Evolutionary conservation across 2,113 vertebrate genomes (phyloP).

Genomic region (Mohoua ochrocephala): DNA sequence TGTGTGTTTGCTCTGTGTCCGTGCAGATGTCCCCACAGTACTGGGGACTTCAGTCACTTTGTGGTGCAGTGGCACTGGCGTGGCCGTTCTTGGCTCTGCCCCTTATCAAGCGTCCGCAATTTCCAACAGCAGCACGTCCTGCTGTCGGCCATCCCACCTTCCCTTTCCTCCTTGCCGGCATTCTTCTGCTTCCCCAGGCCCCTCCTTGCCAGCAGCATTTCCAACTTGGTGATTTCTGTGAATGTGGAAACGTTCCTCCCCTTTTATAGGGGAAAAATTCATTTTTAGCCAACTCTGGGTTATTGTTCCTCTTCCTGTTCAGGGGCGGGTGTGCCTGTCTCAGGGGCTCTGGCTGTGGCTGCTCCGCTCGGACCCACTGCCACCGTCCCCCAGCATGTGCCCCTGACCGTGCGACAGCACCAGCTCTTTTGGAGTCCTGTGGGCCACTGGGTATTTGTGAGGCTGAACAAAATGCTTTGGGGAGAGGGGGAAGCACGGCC

Average conservation of each 20-base stretch:
- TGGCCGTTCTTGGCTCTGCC: not conserved
- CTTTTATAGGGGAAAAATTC: conserved; percentile 37
- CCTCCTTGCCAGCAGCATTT: not conserved
- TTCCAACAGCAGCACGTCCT: not conserved
- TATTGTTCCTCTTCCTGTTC: conserved; percentile 28
- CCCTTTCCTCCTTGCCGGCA: not conserved
- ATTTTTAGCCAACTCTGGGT: conserved; percentile 30
- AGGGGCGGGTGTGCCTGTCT: not conserved
- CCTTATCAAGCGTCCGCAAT: not conserved
- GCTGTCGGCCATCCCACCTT: not conserved
- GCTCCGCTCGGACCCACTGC: not conserved
- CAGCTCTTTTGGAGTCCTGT: not conserved
- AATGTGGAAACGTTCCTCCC: conserved; percentile 21
- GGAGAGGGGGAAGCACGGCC: not conserved
- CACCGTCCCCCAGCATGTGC: rapidly evolving
- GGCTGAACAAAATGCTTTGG: rapidly evolving
- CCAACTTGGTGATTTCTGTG: not conserved
- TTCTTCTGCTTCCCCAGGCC: not conserved
- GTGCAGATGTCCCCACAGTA: not conserved
- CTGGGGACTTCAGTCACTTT: not conserved
- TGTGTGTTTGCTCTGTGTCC: not conserved
- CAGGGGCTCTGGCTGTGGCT: not conserved
- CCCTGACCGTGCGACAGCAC: rapidly evolving
- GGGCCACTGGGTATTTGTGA: not conserved
- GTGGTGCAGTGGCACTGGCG: not conserved